Evolutionary conservation across 2,797 vertebrate species (phyloP).

Genomic region (Sebastes glaucus): DNA sequence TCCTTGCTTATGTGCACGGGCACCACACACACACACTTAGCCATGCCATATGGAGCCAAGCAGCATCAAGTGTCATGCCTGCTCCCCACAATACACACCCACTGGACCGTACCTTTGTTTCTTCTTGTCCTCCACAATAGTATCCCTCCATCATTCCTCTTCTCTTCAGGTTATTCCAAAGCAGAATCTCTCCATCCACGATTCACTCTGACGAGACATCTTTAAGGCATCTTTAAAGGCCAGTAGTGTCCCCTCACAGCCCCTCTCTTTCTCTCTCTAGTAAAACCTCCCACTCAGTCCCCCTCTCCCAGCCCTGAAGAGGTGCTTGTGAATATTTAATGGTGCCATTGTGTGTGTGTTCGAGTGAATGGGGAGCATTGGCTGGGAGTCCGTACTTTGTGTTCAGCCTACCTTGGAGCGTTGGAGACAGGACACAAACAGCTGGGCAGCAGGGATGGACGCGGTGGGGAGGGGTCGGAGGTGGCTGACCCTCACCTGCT

Average conservation of each 20-base stretch:
- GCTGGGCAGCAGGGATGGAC: slow-evolving; percentile 24
- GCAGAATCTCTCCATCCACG: slow-evolving; percentile 69
- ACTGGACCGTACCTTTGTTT: slow-evolving; percentile 62
- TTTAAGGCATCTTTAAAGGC: slow-evolving; percentile 56
- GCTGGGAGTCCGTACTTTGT: slow-evolving; percentile 63
- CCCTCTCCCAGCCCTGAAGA: slow-evolving; percentile 67
- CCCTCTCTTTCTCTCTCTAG: slow-evolving; percentile 11
- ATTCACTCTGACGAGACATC: slow-evolving; percentile 37
- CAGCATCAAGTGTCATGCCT: slow-evolving; percentile 83
- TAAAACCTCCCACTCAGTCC: slow-evolving; percentile 53
- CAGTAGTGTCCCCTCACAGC: slow-evolving; percentile 32
- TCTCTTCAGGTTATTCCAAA: slow-evolving; percentile 77
- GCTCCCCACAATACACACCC: slow-evolving; percentile 48
- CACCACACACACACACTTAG: slow-evolving; percentile 11
- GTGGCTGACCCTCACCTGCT: slow-evolving; percentile 3
- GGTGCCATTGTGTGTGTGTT: slow-evolving; percentile 88
- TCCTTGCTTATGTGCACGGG: neutral
- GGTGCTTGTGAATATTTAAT: slow-evolving; percentile 93
- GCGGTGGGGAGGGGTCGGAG: slow-evolving; percentile 16
- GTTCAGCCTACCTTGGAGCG: slow-evolving; percentile 11
- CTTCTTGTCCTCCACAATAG: slow-evolving; percentile 26
- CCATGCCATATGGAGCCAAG: slow-evolving; percentile 77
- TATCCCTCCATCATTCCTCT: slow-evolving; percentile 47
- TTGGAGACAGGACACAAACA: slow-evolving; percentile 25
- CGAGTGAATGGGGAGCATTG: slow-evolving; percentile 77